Evolutionary conservation across 2,797 vertebrate species (phyloP).

Genomic region (Luscinia megarhynchos): DNA sequence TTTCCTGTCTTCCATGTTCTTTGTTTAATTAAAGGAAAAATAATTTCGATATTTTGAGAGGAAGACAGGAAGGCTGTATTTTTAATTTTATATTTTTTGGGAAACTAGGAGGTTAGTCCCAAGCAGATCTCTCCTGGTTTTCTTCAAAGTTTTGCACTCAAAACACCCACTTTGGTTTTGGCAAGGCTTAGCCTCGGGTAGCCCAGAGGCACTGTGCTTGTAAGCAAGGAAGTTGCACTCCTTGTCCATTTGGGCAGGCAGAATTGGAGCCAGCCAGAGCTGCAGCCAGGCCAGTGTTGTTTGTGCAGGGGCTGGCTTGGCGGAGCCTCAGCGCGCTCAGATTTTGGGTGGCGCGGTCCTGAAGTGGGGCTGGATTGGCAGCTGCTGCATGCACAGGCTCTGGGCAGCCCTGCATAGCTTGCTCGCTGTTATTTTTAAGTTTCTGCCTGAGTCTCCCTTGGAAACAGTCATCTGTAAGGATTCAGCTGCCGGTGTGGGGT

Average conservation of each 20-base stretch:
- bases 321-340: not conserved
- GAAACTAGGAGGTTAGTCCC: not conserved
- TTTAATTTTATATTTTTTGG: not conserved
- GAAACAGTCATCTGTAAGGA: not conserved
- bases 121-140: not conserved
- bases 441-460: not conserved
- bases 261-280: not conserved
- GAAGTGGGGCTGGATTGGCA: not conserved
- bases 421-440: constrained; percentile 1
- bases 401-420: not conserved
- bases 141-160: not conserved
- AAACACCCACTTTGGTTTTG: not conserved
- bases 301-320: not conserved
- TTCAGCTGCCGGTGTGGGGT: not conserved
- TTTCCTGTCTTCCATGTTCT: not conserved
- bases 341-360: not conserved
- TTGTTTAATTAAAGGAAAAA: not conserved
- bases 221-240: not conserved
- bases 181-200: not conserved
- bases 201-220: too few species aligned
- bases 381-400: accelerated
- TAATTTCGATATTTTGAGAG: not conserved
- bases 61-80: accelerated
- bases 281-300: not conserved
- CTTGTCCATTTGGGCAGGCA: not conserved